phyloP scores from a whole-genome alignment of 1,140 invertebrate genomes.

The Notospermus geniculatus region DNA sequence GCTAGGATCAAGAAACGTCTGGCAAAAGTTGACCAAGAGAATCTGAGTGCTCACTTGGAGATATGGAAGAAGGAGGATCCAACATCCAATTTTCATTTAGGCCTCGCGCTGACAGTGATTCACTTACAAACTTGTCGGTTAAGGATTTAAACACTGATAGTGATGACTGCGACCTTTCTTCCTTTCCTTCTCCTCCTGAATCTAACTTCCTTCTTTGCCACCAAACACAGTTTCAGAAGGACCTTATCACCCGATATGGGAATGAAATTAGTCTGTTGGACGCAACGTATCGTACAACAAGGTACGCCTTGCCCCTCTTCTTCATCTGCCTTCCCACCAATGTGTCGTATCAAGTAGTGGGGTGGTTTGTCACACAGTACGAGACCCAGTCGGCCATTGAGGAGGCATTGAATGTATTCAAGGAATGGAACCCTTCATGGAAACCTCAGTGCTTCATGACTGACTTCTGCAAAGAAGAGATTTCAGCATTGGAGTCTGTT shows the following conservation, averaged over 20 bases:
- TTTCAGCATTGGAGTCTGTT: not conserved
- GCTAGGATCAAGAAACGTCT: no score
- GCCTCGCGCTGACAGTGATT: not conserved
- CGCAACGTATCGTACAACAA: slow-evolving; percentile 28
- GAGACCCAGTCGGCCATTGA: slow-evolving; percentile 18
- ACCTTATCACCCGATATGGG: slow-evolving; percentile 20
- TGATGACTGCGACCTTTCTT: not conserved
- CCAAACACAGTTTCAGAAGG: slow-evolving; percentile 18
- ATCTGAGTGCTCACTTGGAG: slow-evolving; percentile 8
- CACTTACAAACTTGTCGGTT: not conserved
- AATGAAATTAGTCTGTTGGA: slow-evolving; percentile 24
- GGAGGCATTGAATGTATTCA: slow-evolving; percentile 21
- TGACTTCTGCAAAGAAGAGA: slow-evolving; percentile 7
- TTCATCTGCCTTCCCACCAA: slow-evolving; percentile 28
- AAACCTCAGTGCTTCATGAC: slow-evolving; percentile 14
- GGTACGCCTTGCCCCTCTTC: slow-evolving; percentile 28
- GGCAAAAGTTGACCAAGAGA: slow-evolving; percentile 21
- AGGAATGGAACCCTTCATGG: slow-evolving; percentile 26
- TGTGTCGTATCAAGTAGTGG: slow-evolving; percentile 20
- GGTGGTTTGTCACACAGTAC: slow-evolving; percentile 20
- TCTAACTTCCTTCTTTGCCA: slow-evolving; percentile 20
- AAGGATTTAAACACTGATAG: not conserved
- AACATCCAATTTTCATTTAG: slow-evolving; percentile 16
- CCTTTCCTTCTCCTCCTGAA: no score
- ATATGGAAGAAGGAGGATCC: slow-evolving; percentile 15